Conservation (phyloP, 2,113 vertebrate species). For the Heterotilapia buettikoferi region DNA sequence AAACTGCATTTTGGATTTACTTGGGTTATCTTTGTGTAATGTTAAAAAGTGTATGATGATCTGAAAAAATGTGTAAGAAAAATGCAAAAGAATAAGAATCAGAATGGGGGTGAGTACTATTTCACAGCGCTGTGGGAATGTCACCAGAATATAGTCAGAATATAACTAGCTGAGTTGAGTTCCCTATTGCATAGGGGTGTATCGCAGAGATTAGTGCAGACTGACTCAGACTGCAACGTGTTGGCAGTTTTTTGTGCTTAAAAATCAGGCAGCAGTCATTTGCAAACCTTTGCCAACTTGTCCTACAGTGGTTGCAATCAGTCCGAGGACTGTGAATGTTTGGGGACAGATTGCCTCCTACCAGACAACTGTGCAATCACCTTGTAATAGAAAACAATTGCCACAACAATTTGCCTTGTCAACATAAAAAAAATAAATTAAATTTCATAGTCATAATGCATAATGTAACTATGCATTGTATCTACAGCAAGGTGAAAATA, state of each 20-base stretch:
- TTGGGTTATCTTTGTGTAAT: not conserved
- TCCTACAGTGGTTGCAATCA: not conserved
- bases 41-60: not conserved
- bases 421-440: fast-evolving
- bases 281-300: not conserved
- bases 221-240: not conserved
- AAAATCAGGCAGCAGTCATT: not conserved
- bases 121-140: not conserved
- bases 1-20: not conserved
- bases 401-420: not conserved
- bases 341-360: not conserved
- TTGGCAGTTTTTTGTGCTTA: not conserved
- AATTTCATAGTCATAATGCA: not conserved
- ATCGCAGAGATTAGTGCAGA: not conserved
- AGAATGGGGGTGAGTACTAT: not conserved
- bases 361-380: not conserved
- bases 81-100: not conserved
- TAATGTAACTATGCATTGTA: not conserved
- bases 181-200: not conserved
- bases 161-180: not conserved
- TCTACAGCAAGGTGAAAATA: not conserved
- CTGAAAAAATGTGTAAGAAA: not conserved
- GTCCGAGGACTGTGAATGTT: not conserved
- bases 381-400: not conserved
- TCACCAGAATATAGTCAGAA: not conserved